Evolutionary conservation across 2,113 vertebrate genomes (phyloP).

Genomic region (Cyprinodon variegatus): DNA sequence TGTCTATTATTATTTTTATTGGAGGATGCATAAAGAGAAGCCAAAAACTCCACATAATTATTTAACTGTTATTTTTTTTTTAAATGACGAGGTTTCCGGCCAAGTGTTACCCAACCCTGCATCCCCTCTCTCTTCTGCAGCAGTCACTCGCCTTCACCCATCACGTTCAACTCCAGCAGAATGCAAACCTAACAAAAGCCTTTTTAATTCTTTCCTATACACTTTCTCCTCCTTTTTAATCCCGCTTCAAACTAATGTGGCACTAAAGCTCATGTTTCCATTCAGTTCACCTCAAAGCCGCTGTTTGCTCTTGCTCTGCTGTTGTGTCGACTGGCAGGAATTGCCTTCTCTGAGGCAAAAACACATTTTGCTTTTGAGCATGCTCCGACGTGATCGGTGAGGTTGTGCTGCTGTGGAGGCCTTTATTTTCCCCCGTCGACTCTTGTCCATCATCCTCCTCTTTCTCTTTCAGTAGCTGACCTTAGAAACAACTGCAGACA

Average conservation of each 20-base stretch:
- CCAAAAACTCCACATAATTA: neutral
- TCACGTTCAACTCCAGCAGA: constrained; percentile 41
- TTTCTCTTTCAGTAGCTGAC: constrained; percentile 58
- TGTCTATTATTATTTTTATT: neutral
- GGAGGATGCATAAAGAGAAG: neutral
- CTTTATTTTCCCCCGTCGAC: constrained; percentile 37
- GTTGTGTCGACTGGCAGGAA: neutral
- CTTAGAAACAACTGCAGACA: constrained; percentile 62
- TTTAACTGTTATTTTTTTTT: neutral
- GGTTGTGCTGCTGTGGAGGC: constrained; percentile 50
- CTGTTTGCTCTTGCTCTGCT: constrained; percentile 42
- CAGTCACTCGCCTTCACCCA: constrained; percentile 64
- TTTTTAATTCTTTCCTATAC: constrained; percentile 17
- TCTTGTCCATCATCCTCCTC: constrained; percentile 33
- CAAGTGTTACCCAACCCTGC: constrained; percentile 63
- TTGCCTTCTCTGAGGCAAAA: neutral
- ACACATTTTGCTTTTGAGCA: constrained; percentile 10
- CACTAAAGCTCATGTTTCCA: neutral
- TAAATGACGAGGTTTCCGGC: constrained; percentile 22
- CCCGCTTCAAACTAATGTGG: constrained; percentile 28
- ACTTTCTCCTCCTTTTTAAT: constrained; percentile 20
- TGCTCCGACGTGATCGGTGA: constrained; percentile 63
- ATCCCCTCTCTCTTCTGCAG: constrained; percentile 35
- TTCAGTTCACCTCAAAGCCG: neutral
- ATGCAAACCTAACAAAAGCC: constrained; percentile 10